phyloP scores from a whole-genome alignment of 2,888 invertebrate genomes.

The Amphipyra tragopoginis region DNA sequence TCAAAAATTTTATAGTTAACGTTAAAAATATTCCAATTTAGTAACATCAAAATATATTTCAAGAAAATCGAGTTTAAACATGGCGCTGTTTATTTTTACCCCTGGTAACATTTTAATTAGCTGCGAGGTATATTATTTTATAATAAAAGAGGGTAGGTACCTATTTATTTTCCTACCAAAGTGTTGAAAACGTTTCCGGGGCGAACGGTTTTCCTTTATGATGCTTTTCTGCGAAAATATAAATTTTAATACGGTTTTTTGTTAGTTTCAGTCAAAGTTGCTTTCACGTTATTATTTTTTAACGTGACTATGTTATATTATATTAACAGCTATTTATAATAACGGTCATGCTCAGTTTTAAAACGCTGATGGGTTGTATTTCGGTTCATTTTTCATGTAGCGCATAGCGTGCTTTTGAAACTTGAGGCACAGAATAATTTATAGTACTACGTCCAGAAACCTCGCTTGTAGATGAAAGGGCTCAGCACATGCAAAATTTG shows the following conservation, averaged over 20 bases:
- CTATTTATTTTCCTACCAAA: slow-evolving; percentile 48
- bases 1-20: background rate
- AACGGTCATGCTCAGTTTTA: no score
- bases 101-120: slow-evolving; percentile 45
- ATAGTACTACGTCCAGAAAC: no score
- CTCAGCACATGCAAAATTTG: no score
- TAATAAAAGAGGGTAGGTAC: slow-evolving; percentile 34
- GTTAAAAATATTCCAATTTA: background rate
- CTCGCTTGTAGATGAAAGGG: no score
- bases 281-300: no score
- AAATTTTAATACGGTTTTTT: background rate
- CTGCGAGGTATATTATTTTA: slow-evolving; percentile 43
- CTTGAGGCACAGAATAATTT: no score
- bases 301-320: no score
- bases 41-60: slow-evolving; percentile 2
- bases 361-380: no score
- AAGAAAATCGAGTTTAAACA: slow-evolving; percentile 20
- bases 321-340: no score
- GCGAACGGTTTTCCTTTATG: slow-evolving; percentile 1
- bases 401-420: no score
- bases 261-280: no score
- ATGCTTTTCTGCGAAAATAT: background rate
- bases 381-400: no score
- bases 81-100: slow-evolving; percentile 35
- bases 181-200: slow-evolving; percentile 9